Conservation (phyloP, 2,888 invertebrate genomes). For the Metellina segmentata region DNA sequence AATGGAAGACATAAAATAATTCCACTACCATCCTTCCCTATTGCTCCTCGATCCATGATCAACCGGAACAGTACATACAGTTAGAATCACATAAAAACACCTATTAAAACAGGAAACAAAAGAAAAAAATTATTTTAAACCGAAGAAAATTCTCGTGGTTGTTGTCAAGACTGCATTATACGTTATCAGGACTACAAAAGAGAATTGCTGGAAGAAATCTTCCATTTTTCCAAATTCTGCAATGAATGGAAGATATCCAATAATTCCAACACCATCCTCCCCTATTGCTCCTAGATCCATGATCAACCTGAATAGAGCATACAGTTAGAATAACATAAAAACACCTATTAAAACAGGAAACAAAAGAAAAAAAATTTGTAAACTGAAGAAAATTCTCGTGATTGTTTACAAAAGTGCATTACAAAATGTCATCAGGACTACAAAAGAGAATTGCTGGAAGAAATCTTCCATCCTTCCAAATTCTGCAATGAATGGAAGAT, state of each 20-base stretch:
- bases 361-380: neutral
- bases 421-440: neutral
- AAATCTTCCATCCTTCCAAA: neutral
- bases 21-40: too few species aligned
- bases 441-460: neutral
- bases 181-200: too few species aligned
- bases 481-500: conserved; percentile 33
- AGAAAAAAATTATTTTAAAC: neutral
- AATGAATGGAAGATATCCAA: conserved; percentile 39
- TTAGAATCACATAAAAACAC: too few species aligned
- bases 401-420: neutral
- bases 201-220: neutral
- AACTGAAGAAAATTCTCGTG: neutral
- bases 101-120: neutral
- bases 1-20: too few species aligned
- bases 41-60: too few species aligned
- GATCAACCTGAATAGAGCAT: too few species aligned
- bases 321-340: too few species aligned
- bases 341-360: neutral
- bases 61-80: too few species aligned
- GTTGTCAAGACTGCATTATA: neutral
- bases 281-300: too few species aligned
- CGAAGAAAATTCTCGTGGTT: neutral
- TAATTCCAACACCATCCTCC: conserved; percentile 25
- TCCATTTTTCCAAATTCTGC: neutral